phyloP scores from a whole-genome alignment of 2,113 vertebrate species.

The Bostrychus sinensis region DNA sequence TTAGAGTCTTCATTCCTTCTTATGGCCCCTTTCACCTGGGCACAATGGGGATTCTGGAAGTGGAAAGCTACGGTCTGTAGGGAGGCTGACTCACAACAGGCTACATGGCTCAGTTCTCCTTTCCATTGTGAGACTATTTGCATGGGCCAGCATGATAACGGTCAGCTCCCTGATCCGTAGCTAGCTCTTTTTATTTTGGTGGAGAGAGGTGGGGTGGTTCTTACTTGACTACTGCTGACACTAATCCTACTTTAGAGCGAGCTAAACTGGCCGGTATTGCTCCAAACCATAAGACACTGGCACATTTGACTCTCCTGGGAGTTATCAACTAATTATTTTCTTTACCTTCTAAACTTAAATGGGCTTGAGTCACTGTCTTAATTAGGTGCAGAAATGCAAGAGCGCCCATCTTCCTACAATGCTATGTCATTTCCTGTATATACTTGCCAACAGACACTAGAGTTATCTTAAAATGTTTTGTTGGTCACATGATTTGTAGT shows the following conservation, averaged over 20 bases:
- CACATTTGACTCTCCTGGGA: conserved; percentile 10
- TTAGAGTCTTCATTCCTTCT: conserved; percentile 42
- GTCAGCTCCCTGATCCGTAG: conserved; percentile 29
- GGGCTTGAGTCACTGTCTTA: conserved; percentile 31
- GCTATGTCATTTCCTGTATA: too few species aligned
- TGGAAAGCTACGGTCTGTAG: conserved; percentile 6
- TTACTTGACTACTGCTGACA: conserved; percentile 12
- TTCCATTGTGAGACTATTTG: conserved; percentile 48
- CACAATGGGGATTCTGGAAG: conserved; percentile 23
- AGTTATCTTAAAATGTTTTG: conserved; percentile 37
- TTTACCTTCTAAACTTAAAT: conserved; percentile 29
- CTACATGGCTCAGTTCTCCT: conserved; percentile 25
- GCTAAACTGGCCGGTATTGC: conserved; percentile 20
- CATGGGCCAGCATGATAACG: conserved; percentile 44
- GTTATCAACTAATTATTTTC: conserved; percentile 16
- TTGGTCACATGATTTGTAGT: conserved; percentile 58
- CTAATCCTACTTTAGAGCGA: conserved; percentile 17
- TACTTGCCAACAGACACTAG: too few species aligned
- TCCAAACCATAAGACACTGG: neutral
- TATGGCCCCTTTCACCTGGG: conserved; percentile 20
- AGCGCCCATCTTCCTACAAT: conserved; percentile 8
- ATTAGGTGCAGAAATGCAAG: conserved; percentile 38
- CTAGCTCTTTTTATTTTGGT: conserved; percentile 4
- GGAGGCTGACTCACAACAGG: conserved; percentile 50
- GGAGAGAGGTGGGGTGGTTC: conserved; percentile 2